Conservation (phyloP, 2,888 invertebrate genomes). For the Lypha dubia region DNA sequence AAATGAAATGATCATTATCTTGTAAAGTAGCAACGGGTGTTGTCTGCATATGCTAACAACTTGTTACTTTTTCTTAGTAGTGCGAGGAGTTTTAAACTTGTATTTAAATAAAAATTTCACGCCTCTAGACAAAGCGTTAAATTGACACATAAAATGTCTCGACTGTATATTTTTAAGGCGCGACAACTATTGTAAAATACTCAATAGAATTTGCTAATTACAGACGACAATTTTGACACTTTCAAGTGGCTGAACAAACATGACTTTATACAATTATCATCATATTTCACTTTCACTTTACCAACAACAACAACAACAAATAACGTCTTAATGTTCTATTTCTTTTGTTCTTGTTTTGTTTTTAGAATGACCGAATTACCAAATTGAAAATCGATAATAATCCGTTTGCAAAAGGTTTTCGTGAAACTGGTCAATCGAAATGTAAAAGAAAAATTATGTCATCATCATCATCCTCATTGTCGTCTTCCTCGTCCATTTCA, state of each 20-base stretch:
- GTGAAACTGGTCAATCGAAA: constrained; percentile 91
- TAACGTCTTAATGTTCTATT: constrained; percentile 32
- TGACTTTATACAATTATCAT: constrained; percentile 28
- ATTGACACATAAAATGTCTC: constrained; percentile 64
- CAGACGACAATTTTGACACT: constrained; percentile 70
- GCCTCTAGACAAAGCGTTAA: constrained; percentile 52
- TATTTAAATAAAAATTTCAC: constrained; percentile 75
- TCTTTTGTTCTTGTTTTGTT: constrained; percentile 71
- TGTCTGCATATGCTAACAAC: constrained; percentile 25
- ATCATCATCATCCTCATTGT: constrained; percentile 68
- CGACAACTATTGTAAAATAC: constrained; percentile 41
- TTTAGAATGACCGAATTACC: constrained; percentile 93
- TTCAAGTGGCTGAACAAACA: constrained; percentile 64
- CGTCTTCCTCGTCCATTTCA: constrained; percentile 65
- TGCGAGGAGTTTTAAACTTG: constrained; percentile 39
- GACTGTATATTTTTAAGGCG: constrained; percentile 60
- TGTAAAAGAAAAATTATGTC: constrained; percentile 87
- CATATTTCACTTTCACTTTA: constrained; percentile 62
- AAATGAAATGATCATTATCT: constrained; percentile 61
- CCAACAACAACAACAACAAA: constrained; percentile 41
- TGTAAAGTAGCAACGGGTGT: constrained; percentile 42
- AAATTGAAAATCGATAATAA: constrained; percentile 96
- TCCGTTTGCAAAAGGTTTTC: constrained; percentile 97
- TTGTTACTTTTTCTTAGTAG: constrained; percentile 8
- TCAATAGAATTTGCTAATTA: constrained; percentile 64